A percentile compares a stretch with the other conserved stretches of the same genome.
Evolutionary conservation across 2,797 vertebrate genomes (phyloP).

Genomic region (Trematomus bernacchii): DNA sequence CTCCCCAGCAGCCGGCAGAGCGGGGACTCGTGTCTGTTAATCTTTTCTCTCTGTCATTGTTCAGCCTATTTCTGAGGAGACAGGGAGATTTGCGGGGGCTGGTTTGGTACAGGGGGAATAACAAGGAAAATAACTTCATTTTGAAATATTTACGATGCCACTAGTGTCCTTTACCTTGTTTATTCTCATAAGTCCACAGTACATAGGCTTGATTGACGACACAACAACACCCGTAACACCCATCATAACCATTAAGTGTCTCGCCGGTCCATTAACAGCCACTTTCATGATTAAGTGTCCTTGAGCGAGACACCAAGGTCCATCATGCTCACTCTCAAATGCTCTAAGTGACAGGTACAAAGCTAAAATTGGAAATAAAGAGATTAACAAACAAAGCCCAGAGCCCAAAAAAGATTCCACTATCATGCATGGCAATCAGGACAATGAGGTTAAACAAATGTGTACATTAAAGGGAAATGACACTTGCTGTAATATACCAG

Average conservation of each 20-base stretch:
- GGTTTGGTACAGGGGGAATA: constrained; percentile 32
- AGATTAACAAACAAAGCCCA: neutral
- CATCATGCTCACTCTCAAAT: constrained; percentile 34
- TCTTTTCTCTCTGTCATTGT: constrained; percentile 36
- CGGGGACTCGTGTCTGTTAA: constrained; percentile 45
- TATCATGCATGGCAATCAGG: constrained; percentile 4
- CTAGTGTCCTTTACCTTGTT: constrained; percentile 39
- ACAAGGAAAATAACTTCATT: constrained; percentile 43
- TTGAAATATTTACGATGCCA: constrained; percentile 45
- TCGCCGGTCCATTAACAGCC: constrained; percentile 48
- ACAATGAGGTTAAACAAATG: neutral
- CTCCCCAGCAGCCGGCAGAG: constrained; percentile 33
- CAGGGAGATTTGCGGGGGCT: constrained; percentile 51
- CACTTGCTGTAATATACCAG: neutral
- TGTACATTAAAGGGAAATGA: constrained; percentile 2
- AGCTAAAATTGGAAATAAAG: constrained; percentile 43
- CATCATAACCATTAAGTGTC: constrained; percentile 45
- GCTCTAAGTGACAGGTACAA: constrained; percentile 28
- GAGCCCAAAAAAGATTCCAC: constrained; percentile 19
- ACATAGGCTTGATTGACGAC: constrained; percentile 11
- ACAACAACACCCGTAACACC: constrained; percentile 40
- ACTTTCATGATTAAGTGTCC: constrained; percentile 39
- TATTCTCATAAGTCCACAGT: constrained; percentile 34
- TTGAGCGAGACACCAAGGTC: constrained; percentile 34
- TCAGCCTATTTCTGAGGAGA: constrained; percentile 47